Conservation (phyloP, 2,888 invertebrate genomes). For the Euspilapteryx auroguttella region DNA sequence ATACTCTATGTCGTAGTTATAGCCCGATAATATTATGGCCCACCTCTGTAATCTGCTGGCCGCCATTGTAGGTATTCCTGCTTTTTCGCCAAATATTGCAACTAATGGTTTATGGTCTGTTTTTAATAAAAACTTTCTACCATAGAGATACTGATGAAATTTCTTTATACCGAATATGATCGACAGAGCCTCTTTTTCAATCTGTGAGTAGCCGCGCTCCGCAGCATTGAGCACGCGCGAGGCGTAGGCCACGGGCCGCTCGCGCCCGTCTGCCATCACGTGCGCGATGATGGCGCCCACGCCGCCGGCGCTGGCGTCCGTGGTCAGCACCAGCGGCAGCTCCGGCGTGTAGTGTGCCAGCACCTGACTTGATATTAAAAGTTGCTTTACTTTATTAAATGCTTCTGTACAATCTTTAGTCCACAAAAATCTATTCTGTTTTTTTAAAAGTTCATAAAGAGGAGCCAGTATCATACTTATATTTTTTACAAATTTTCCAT, state of each 20-base stretch:
- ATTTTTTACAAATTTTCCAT: constrained; percentile 8
- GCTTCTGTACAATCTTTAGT: constrained; percentile 1
- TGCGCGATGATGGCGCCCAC: constrained; percentile 8
- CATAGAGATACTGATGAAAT: constrained; percentile 8
- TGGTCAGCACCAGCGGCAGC: constrained; percentile 7
- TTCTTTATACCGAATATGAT: constrained; percentile 7
- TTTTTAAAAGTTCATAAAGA: constrained; percentile 6
- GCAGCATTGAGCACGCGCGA: constrained; percentile 5
- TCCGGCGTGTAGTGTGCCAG: constrained; percentile 7
- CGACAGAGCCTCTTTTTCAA: constrained; percentile 7
- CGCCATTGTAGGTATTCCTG: constrained; percentile 7
- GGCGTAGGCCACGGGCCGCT: constrained; percentile 7
- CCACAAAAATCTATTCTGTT: constrained; percentile 5
- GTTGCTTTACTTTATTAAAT: constrained; percentile 5
- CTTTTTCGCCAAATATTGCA: constrained; percentile 9
- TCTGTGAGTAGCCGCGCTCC: constrained; percentile 4
- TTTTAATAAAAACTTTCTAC: too few species aligned
- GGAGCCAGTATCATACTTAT: too few species aligned
- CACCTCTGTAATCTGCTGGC: constrained; percentile 7
- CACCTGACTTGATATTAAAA: constrained; percentile 5
- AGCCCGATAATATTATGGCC: too few species aligned
- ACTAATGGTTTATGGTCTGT: too few species aligned
- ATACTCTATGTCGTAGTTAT: constrained; percentile 8
- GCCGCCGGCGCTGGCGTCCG: constrained; percentile 8
- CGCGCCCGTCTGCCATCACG: constrained; percentile 2